Percentiles rank a stretch among this genome's conserved stretches.
Evolutionary conservation across 1,140 invertebrate genomes (phyloP).

Genomic region (Zeugodacus cucurbitae): DNA sequence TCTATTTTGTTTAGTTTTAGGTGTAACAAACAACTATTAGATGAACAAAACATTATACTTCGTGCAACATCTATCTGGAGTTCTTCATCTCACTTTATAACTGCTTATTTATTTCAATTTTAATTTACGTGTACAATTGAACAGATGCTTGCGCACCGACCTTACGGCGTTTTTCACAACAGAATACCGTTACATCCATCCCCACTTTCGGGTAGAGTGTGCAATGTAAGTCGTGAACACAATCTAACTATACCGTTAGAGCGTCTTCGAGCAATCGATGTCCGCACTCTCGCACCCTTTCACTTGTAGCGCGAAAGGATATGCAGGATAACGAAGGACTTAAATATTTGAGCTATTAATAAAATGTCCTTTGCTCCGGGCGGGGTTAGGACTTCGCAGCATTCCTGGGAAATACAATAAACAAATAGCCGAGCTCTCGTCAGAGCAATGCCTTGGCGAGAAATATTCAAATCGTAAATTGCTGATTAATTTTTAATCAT

Average conservation of each 20-base stretch:
- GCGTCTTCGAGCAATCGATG: not conserved
- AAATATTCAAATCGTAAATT: not conserved
- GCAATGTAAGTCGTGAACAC: not conserved
- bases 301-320: not conserved
- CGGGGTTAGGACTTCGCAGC: not conserved
- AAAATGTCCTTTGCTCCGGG: not conserved
- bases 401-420: not conserved
- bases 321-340: not conserved
- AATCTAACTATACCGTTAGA: not conserved
- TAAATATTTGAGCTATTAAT: constrained; percentile 9
- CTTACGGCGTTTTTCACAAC: not conserved
- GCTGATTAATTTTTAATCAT: constrained; percentile 38
- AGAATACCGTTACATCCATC: not conserved
- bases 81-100: too few relatives aligned
- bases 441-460: not conserved
- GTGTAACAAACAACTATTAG: too few relatives aligned
- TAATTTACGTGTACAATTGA: constrained; percentile 17
- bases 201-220: not conserved
- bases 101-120: constrained; percentile 36
- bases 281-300: not conserved
- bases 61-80: too few relatives aligned
- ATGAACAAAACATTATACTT: too few relatives aligned
- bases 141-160: not conserved
- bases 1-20: not conserved
- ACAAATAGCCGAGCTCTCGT: not conserved